These are phyloP conservation scores for Australoheros facetus DNA, from an alignment of 2,797 vertebrate species.

Conservation along the genomic window DNA sequence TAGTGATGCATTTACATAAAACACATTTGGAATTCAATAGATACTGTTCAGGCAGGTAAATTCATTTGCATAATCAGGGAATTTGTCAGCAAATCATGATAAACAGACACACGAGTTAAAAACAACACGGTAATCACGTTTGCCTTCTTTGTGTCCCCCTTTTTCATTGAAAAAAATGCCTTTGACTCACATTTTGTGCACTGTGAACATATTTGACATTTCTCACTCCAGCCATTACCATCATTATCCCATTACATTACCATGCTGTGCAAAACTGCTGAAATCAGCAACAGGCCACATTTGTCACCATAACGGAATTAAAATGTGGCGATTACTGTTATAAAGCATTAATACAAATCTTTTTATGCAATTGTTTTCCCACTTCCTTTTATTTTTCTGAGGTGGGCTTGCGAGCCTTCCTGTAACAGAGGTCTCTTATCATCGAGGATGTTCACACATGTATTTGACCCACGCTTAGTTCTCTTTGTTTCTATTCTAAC, in stretches of 20 bases:
- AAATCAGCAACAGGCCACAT: constrained; percentile 35
- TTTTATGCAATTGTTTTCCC: constrained; percentile 44
- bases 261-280: constrained; percentile 43
- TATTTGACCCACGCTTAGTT: neutral
- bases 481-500: neutral
- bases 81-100: constrained; percentile 34
- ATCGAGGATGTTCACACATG: neutral
- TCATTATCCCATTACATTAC: constrained; percentile 66
- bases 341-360: constrained; percentile 45
- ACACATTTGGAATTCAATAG: constrained; percentile 41
- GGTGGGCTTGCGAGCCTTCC: constrained; percentile 7
- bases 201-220: constrained; percentile 33
- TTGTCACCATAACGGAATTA: constrained; percentile 55
- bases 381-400: constrained; percentile 24
- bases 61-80: constrained; percentile 28
- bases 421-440: neutral
- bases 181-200: constrained; percentile 7
- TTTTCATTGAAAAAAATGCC: constrained; percentile 19
- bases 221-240: constrained; percentile 48
- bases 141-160: neutral
- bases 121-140: neutral
- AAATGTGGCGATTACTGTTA: constrained; percentile 44
- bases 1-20: constrained; percentile 41
- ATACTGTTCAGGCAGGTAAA: constrained; percentile 17
- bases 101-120: neutral